Evolutionary conservation across 2,888 invertebrate species (phyloP), one percentile per base, ranked within the genome.

Genomic region (Dorcus hopei): DNA sequence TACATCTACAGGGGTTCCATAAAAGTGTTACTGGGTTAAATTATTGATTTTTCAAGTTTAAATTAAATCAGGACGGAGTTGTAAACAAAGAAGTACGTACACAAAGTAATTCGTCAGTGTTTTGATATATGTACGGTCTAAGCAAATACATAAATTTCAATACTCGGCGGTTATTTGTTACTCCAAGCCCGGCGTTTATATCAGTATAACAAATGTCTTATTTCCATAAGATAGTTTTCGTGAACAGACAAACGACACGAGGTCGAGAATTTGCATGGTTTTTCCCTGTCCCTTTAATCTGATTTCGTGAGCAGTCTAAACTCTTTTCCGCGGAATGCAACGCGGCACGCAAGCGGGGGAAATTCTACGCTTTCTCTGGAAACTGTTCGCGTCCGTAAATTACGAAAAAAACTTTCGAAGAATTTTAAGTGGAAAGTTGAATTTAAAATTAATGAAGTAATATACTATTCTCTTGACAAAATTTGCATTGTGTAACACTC

Each of bases 391-490:
- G 54, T 49, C 61, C 58, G 53, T 65, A 65, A 66, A 66, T 66
- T 33, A 33, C 65, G 61, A 56, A 52, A 59, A 62, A 65, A 62
- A 57, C 55, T 67, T 65, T 60, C 11, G 53, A 64, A 63, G 65
- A 62, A 63, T 64, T 65, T 61, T 64, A 65, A 66, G 64, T 65
- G 62, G 60, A 65, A 67, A 66, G 65, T 67, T 65, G 57, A 65
- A 65, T 65, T 67, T 67, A 67, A 67, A 67, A 65, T 61, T 62
- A 64, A 62, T 64, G 63, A 65, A 59, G 57, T 57, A 62, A 64
- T 60, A 58, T 61, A 62, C 64, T 61, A 57, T 61, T 63, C 59
- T 56, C 59, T 59, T 45, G 16, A 45, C 45, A 9, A 11, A 45
- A 11, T 45, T n/a, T 45, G 45, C 45, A 45, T 11, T n/a, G 33